Percentiles rank a stretch among this genome's conserved stretches.
Conservation (phyloP, 1,140 invertebrate species). For the Melitaea cinxia region DNA sequence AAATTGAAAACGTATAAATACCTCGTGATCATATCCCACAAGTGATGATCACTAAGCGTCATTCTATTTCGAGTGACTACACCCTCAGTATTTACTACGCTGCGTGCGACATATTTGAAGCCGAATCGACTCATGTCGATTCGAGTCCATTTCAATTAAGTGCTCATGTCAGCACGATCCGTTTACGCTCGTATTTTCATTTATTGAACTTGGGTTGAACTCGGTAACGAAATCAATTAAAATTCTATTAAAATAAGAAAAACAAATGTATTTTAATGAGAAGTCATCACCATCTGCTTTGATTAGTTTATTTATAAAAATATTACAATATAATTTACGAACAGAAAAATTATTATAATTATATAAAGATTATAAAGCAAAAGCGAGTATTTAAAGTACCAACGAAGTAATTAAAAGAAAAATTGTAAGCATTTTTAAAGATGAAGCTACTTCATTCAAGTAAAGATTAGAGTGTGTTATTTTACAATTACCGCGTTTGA, state of each 20-base stretch:
- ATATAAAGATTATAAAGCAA: too few species aligned
- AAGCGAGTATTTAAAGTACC: too few species aligned
- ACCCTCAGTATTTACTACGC: constrained; percentile 57
- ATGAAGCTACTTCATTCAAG: neutral
- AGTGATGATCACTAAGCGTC: constrained; percentile 57
- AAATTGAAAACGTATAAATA: constrained; percentile 42
- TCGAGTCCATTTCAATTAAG: constrained; percentile 71
- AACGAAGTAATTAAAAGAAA: constrained; percentile 7
- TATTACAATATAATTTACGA: too few species aligned
- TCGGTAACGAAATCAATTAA: constrained; percentile 8
- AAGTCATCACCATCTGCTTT: too few species aligned
- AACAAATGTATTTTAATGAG: neutral
- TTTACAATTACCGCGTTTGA: constrained; percentile 50
- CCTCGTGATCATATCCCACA: constrained; percentile 35
- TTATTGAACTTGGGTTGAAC: constrained; percentile 47
- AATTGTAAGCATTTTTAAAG: constrained; percentile 4
- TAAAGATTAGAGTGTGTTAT: constrained; percentile 39
- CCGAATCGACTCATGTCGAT: constrained; percentile 48
- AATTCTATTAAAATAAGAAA: constrained; percentile 14
- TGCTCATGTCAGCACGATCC: constrained; percentile 47
- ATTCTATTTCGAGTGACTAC: constrained; percentile 48
- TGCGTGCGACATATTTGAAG: constrained; percentile 49
- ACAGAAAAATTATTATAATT: too few species aligned
- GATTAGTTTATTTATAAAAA: too few species aligned
- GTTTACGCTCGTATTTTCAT: constrained; percentile 53